phyloP scores from a whole-genome alignment of 2,797 vertebrate species.

The Spizella passerina region DNA sequence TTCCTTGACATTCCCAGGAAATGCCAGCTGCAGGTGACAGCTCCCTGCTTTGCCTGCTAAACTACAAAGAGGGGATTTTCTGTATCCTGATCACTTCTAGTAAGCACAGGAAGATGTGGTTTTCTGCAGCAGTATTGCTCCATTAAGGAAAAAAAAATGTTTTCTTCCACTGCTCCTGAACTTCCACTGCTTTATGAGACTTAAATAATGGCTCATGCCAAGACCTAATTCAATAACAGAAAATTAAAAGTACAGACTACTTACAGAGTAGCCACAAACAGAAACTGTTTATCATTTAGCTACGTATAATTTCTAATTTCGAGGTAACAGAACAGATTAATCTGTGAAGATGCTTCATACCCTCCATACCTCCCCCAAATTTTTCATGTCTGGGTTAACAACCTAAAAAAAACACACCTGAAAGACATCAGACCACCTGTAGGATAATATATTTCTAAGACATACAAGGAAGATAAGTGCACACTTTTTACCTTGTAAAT shows the following conservation, averaged over 20 bases:
- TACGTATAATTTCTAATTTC: background rate
- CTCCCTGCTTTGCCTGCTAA: background rate
- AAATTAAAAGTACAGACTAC: background rate
- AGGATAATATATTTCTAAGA: background rate
- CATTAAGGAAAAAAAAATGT: background rate
- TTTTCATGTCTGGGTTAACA: background rate
- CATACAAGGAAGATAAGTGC: accelerated
- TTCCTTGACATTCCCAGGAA: background rate
- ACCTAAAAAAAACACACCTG: background rate
- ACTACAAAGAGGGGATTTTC: background rate
- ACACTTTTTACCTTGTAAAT: background rate
- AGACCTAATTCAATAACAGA: background rate
- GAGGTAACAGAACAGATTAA: background rate
- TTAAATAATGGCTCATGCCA: background rate
- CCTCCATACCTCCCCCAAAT: background rate
- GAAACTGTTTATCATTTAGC: background rate
- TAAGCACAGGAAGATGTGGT: background rate
- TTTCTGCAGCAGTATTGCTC: background rate
- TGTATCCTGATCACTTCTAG: background rate
- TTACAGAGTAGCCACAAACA: background rate
- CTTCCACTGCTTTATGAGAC: background rate
- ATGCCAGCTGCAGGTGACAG: background rate
- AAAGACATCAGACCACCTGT: background rate
- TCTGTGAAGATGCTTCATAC: background rate
- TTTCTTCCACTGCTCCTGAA: background rate